Evolutionary conservation across 2,113 vertebrate species (phyloP).

Genomic region (Crotalus viridis): DNA sequence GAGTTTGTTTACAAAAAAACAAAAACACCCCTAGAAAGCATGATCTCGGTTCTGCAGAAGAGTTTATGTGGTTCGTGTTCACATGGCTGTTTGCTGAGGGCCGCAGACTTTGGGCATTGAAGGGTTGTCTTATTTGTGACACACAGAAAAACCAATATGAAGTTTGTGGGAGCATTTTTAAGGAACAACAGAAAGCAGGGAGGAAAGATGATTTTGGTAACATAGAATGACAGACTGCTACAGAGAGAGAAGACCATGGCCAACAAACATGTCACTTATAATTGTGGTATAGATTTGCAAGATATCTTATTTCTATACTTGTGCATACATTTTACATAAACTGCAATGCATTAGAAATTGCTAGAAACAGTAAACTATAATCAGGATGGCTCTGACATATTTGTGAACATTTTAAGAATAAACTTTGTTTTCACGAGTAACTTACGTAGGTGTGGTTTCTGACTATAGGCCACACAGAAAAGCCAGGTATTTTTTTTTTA

Average conservation of each 20-base stretch:
- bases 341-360: not conserved
- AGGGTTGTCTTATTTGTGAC: slow-evolving; percentile 86
- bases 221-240: slow-evolving; percentile 41
- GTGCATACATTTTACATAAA: not conserved
- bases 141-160: slow-evolving; percentile 65
- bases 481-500: not conserved
- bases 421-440: not conserved
- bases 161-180: slow-evolving; percentile 41
- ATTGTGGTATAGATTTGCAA: not conserved
- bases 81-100: slow-evolving; percentile 91
- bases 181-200: slow-evolving; percentile 19
- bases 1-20: slow-evolving; percentile 19
- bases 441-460: not conserved
- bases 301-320: not conserved
- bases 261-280: slow-evolving; percentile 41
- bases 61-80: slow-evolving; percentile 78
- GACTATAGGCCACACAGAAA: not conserved
- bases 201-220: slow-evolving; percentile 56
- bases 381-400: not conserved
- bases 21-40: slow-evolving; percentile 61
- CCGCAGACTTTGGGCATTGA: slow-evolving; percentile 98
- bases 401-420: not conserved
- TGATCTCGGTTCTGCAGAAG: slow-evolving; percentile 77
- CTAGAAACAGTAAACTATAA: not conserved
- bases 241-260: slow-evolving; percentile 70